A percentile compares a stretch with the other conserved stretches of the same genome.
phyloP scores from a whole-genome alignment of 2,797 vertebrate species.

The Xyrichtys novacula region DNA sequence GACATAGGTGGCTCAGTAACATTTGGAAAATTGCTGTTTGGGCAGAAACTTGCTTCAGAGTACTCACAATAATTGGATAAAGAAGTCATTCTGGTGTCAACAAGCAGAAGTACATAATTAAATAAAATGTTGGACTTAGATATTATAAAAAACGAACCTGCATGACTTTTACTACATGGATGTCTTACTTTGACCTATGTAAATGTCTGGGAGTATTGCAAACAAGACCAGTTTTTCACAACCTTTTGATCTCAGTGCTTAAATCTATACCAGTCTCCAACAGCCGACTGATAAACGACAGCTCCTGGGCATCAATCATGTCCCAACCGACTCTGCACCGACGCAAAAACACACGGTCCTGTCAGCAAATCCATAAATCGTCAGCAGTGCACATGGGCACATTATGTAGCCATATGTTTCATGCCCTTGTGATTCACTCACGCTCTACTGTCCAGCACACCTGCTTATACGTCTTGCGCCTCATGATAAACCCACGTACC shows the following conservation, averaged over 20 bases:
- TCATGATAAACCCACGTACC: constrained; percentile 14
- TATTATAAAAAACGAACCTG: not conserved
- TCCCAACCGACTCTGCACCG: not conserved
- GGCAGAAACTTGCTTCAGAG: not conserved
- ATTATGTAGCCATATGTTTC: constrained; percentile 67
- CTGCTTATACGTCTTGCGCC: constrained; percentile 52
- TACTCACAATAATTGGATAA: not conserved
- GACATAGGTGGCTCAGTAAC: not conserved
- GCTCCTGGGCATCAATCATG: constrained; percentile 48
- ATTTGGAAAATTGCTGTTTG: not conserved
- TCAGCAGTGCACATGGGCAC: constrained; percentile 37
- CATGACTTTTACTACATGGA: not conserved
- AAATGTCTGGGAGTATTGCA: not conserved
- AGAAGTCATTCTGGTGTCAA: not conserved
- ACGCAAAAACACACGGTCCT: constrained; percentile 32
- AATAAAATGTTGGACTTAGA: too few relatives aligned
- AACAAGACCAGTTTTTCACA: constrained; percentile 13
- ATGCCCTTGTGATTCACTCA: constrained; percentile 52
- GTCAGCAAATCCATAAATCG: constrained; percentile 56
- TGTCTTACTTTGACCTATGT: not conserved
- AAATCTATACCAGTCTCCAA: constrained; percentile 7
- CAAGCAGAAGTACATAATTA: not conserved
- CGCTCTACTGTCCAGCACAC: constrained; percentile 58
- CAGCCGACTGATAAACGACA: constrained; percentile 18
- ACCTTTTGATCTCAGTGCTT: constrained; percentile 16